Base-by-base conservation (phyloP, 2,113 vertebrate species). In the Burhinus oedicnemus region DNA sequence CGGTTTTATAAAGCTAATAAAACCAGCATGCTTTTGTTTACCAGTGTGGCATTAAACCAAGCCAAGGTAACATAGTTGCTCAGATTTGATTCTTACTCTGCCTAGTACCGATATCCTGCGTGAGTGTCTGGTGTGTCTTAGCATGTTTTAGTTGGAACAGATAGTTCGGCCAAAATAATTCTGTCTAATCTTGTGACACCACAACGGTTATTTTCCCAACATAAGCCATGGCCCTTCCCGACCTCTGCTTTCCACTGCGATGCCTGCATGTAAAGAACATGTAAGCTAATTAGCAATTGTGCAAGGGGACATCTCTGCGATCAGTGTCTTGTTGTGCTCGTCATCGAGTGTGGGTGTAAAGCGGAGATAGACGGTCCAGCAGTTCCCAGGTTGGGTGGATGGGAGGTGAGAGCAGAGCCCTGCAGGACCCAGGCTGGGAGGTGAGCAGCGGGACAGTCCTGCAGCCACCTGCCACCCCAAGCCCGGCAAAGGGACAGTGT, bases 261-360 rank as follows among this genome's bases (percentile, higher is more conserved):
- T 22, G 22, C 49, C 21, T 22, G 49, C 15, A 22, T 19, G 22
- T 44, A 27, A 65, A 42, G 51, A 34, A n/a, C 12, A 8, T 0
- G 1, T 47, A 6, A 40, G 54, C 20, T 30, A 13, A 18, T 34
- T 12, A 55, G 23, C 18, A 9, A 0, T 13, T 69, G 19, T 0
- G 13, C 16, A 20, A n/a, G 8, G 19, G 38, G 9, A 5, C 38
- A 15, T 34, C 18, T 38, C 40, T 1, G 0, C 0, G 1, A 38
- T 17, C 22, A 2, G 22, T 12, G 34, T 34, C 34, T 38, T 34
- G 34, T 38, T 54, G 27, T 9, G 22, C 54, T 45, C 22, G 11
- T 16, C 1, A 1, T 32, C 2, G 2, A 36, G 21, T 0, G 1
- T 12, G 34, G 32, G 13, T 22, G 17, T 32, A 26, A 49, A 51